Conservation (phyloP, 2,797 vertebrate genomes). For the Clamator glandarius region DNA sequence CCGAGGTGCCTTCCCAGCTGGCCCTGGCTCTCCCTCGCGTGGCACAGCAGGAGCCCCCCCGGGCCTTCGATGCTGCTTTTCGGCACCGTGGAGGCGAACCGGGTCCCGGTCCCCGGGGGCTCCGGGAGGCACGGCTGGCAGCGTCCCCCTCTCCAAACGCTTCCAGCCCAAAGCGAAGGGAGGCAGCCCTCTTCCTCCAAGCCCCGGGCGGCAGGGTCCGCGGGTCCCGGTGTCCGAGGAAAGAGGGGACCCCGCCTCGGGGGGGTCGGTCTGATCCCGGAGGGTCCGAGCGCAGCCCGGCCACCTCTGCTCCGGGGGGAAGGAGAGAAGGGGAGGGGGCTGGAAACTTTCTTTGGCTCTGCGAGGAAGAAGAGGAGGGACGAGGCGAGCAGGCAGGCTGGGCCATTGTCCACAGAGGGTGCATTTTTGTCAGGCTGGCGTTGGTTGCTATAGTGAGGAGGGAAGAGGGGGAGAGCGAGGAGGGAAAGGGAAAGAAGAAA, state of each 20-base stretch:
- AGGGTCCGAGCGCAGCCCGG: background rate
- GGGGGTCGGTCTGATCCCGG: background rate
- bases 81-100: background rate
- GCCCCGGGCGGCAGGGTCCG: background rate
- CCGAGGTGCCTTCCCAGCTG: background rate
- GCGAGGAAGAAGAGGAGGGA: conserved; percentile 71
- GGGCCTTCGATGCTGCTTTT: background rate
- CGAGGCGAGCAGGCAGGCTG: conserved; percentile 77
- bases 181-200: background rate
- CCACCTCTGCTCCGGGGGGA: background rate
- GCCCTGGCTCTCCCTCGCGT: background rate
- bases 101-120: background rate
- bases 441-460: conserved; percentile 96
- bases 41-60: background rate
- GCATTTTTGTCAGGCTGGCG: conserved; percentile 91
- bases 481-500: conserved; percentile 4
- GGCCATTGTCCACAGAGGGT: conserved; percentile 92
- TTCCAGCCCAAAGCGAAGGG: background rate
- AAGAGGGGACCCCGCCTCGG: background rate
- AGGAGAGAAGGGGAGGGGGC: background rate
- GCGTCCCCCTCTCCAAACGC: background rate
- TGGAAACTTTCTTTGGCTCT: conserved; percentile 45
- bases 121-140: background rate
- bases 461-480: conserved; percentile 69
- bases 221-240: background rate